Base-by-base conservation (phyloP, 1,140 invertebrate species). In the Caenorhabditis brenneri region DNA sequence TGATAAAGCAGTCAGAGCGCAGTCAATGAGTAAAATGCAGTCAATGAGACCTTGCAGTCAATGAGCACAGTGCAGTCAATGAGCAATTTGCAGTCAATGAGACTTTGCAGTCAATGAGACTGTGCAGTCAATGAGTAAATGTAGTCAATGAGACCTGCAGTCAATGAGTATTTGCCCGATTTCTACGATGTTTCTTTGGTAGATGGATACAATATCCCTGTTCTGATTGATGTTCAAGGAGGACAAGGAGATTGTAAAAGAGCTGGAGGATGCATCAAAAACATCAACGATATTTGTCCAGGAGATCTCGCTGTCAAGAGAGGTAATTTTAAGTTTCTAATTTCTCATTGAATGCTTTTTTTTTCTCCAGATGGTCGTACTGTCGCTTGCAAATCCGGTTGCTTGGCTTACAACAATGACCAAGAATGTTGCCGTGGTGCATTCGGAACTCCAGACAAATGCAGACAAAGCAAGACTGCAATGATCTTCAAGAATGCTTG, bases 181-280 rank as follows among this genome's bases (percentile, higher is more conserved):
- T 92, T 88, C 84, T 92, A 92, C 82, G 91, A 92, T 80, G 88
- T 92, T 55, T 92, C 91, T 31, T 84, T 92, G 49, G 91, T 92
- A 22, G 92, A 92, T 87, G 92, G 92, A 16, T 92, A 87, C 82
- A 92, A 92, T 86, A 79, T 92, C 4, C 87, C 83, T 46, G 79
- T 89, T 53, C 81, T 81, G 15, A 88, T 89, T 60, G 80, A 84
- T 12, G 85, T 86, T 15, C 27, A 16, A 0, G 33, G 46, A 27
- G 87, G 86, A 22, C 10, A 65, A 6, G 58, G 58, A 33, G 33
- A 3, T 0, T 92, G 92, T 84, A 87, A 80, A 29, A 87, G 83
- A 80, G 89, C 92, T 85, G 81, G 87, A 55, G 31, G 27, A 2
- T 88, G 91, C 88, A 80, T 85, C 88, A 49, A 83, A 84, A 88